Base-by-base conservation (phyloP, 1,140 invertebrate genomes). In the Helicoverpa armigera region DNA sequence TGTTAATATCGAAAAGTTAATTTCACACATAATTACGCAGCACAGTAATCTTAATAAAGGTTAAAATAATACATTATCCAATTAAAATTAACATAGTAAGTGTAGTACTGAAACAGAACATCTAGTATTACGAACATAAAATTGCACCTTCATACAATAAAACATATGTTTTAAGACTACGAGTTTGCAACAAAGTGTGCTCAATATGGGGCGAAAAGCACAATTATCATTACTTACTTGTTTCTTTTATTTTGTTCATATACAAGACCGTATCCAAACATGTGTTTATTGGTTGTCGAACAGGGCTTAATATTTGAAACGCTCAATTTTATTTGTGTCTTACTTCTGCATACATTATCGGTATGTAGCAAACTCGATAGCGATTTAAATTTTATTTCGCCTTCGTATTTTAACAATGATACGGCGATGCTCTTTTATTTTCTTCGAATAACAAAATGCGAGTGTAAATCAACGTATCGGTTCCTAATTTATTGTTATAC, bases 1-100 rank as follows among this genome's bases (percentile, higher is more conserved):
- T 75, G 53, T 61, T 60, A 75, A 48, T 61, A 70, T 75, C 35
- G 29, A 75, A 75, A 75, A 75, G 73, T 61, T 75, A 75, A 75
- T 75, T 75, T 75, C 56, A 75, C 73, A 75, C 73, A 61, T 50
- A 61, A 74, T 74, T 74, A 61, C 56, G 35, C 50, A 72, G 69
- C 50, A 51, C 56, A 75, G 73, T 61, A 51, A 60, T n/a, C 16
- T 61, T 50, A 61, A 75, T 63, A 61, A 61, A 58, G 43, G 54
- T 56, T 11, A 14, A 75, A 18, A 61, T 50, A 18, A 58, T 51
- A 61, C 35, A 50, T 63, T 61, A 61, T 18, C 73, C 73, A 61
- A 61, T 48, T 61, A 51, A 48, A 61, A 73, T 73, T 73, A 63
- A 18, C 58, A 61, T 61, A 75, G 50, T 60, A 75, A 29, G 54